Conservation (phyloP, 2,113 vertebrate genomes). For the Halcyon senegalensis region DNA sequence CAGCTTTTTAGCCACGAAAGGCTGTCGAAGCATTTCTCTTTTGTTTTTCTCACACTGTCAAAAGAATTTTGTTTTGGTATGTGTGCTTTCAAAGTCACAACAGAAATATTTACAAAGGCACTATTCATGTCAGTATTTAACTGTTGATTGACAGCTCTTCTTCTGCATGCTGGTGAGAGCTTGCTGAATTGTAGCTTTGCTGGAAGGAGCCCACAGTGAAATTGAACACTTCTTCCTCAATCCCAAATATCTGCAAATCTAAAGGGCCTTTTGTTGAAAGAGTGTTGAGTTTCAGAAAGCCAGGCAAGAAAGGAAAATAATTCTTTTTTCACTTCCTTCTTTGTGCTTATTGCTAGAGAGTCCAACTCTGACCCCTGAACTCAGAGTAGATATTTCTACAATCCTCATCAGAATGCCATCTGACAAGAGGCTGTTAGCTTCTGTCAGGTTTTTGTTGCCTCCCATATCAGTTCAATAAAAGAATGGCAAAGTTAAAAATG, state of each 20-base stretch:
- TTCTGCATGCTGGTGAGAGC: background rate
- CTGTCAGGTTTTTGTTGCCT: background rate
- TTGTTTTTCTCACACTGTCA: conserved; percentile 36
- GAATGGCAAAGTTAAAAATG: background rate
- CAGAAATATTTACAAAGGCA: conserved; percentile 39
- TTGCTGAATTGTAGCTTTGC: background rate
- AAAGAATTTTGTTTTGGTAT: conserved; percentile 52
- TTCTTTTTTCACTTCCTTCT: background rate
- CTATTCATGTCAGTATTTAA: conserved; percentile 36
- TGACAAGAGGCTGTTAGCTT: background rate
- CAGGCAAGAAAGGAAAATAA: background rate
- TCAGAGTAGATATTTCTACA: background rate
- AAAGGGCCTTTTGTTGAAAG: background rate
- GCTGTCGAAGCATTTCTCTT: conserved; percentile 3
- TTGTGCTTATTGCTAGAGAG: background rate
- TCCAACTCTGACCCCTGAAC: background rate
- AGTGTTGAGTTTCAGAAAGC: background rate
- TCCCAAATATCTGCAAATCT: background rate
- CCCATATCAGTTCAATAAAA: background rate
- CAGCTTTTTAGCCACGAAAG: background rate
- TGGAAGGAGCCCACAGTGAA: background rate
- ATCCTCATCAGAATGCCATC: background rate
- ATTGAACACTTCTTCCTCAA: background rate
- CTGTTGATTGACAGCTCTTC: background rate
- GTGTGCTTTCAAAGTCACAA: conserved; percentile 15